Conservation (phyloP, 2,888 invertebrate genomes). For the Lithophane ornitopus region DNA sequence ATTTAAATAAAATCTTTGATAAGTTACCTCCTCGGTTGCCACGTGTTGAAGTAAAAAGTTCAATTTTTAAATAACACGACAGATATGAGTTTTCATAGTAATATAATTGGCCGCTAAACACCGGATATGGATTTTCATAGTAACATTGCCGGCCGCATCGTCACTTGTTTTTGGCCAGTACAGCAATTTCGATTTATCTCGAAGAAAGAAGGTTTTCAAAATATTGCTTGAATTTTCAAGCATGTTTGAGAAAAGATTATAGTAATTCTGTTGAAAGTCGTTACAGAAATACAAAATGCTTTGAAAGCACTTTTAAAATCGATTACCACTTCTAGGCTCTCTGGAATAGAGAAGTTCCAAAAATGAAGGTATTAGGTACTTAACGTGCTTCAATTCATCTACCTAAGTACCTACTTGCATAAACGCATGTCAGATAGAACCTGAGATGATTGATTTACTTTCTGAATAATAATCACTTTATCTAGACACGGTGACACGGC, state of each 20-base stretch:
- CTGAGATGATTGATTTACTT: neutral
- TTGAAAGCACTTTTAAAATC: neutral
- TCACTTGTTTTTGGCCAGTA: too few relatives aligned
- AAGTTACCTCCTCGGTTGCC: too few relatives aligned
- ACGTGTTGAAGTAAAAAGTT: too few relatives aligned
- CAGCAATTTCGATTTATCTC: too few relatives aligned
- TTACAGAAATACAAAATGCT: conserved; percentile 1
- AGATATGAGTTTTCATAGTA: too few relatives aligned
- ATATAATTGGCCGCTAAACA: too few relatives aligned
- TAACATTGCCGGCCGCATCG: too few relatives aligned
- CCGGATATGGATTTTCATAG: too few relatives aligned
- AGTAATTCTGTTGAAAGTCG: neutral
- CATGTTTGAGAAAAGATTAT: neutral
- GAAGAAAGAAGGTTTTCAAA: too few relatives aligned
- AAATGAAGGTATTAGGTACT: neutral
- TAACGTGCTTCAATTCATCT: neutral
- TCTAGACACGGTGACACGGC: neutral
- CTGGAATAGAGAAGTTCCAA: neutral
- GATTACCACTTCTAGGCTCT: neutral
- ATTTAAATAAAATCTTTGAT: too few relatives aligned
- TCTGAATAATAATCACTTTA: neutral
- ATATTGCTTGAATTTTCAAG: too few relatives aligned
- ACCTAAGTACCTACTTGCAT: neutral
- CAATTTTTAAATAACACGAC: too few relatives aligned
- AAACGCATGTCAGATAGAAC: neutral